phyloP scores from a whole-genome alignment of 2,888 invertebrate genomes.

The Pediacus dermestoides region DNA sequence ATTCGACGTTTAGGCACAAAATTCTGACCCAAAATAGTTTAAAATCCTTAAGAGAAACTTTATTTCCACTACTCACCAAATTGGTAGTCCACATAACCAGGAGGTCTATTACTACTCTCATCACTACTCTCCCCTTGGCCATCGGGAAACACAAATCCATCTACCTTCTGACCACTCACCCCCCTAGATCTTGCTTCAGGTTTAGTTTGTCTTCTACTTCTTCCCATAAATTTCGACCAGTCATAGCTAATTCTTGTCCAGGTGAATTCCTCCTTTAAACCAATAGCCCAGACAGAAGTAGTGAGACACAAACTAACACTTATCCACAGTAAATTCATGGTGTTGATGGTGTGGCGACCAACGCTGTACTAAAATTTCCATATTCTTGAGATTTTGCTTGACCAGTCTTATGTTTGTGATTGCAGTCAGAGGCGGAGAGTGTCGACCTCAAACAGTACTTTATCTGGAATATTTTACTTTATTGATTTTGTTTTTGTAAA shows the following conservation, averaged over 20 bases:
- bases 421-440: too few relatives aligned
- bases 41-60: too few relatives aligned
- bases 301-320: conserved; percentile 10
- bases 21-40: too few relatives aligned
- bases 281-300: conserved; percentile 23
- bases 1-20: too few relatives aligned
- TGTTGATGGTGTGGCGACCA: conserved; percentile 1
- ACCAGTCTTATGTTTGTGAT: too few relatives aligned
- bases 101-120: conserved; percentile 1
- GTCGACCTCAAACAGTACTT: too few relatives aligned
- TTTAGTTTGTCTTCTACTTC: neutral
- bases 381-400: too few relatives aligned
- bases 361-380: too few relatives aligned
- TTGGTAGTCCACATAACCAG: conserved; percentile 18
- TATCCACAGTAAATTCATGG: conserved; percentile 6
- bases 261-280: conserved; percentile 44
- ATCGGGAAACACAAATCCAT: conserved; percentile 11
- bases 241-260: conserved; percentile 44
- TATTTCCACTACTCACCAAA: conserved; percentile 15
- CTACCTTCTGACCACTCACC: too few relatives aligned
- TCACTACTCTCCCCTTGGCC: neutral
- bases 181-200: neutral
- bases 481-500: too few relatives aligned
- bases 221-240: conserved; percentile 24
- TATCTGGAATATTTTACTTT: too few relatives aligned